These are phyloP conservation scores for Empidonax alnorum DNA, from an alignment of 2,113 vertebrate genomes.

Conservation along the genomic window DNA sequence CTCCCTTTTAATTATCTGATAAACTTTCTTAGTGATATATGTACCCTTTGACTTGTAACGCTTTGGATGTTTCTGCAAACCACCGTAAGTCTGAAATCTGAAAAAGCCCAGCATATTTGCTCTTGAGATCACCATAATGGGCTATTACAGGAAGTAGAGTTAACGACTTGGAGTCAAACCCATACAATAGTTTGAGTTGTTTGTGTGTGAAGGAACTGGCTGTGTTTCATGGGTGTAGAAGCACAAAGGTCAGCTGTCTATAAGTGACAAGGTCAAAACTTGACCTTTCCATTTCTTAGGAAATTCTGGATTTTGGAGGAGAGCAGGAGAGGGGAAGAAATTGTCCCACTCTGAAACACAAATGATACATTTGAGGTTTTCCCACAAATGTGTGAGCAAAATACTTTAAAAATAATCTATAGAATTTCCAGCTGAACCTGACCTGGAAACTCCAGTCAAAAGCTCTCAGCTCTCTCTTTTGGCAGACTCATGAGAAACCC, in stretches of 20 bases:
- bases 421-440: not conserved
- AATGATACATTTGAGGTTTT: not conserved
- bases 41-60: not conserved
- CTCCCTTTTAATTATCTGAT: not conserved
- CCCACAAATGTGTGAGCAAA: not conserved
- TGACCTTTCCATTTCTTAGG: not conserved
- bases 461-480: not conserved
- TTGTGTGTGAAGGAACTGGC: not conserved
- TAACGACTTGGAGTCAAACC: not conserved
- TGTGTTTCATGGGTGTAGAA: not conserved
- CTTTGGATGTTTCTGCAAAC: not conserved
- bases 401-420: not conserved
- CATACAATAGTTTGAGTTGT: not conserved
- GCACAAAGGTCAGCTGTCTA: not conserved
- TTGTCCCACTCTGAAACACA: not conserved
- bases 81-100: not conserved
- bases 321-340: not conserved
- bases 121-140: fast-evolving
- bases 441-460: not conserved
- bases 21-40: not conserved
- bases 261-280: not conserved
- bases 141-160: not conserved
- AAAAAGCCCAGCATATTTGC: not conserved
- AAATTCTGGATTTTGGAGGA: not conserved
- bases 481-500: not conserved